phyloP scores from a whole-genome alignment of 2,888 invertebrate genomes.

The Morinoia aosen region DNA sequence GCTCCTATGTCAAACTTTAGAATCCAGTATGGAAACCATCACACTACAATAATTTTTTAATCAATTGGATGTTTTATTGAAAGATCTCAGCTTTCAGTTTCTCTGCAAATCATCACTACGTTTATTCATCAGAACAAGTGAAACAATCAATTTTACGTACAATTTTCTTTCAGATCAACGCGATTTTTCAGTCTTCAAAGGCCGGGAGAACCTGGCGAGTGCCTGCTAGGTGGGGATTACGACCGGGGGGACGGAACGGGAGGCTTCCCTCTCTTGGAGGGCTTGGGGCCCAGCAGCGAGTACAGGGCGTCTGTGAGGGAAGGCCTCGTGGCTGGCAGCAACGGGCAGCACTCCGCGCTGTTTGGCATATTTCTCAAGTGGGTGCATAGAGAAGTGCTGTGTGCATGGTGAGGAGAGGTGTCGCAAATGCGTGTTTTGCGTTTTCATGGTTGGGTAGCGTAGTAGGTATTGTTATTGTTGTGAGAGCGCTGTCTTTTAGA shows the following conservation, averaged over 20 bases:
- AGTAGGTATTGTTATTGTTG: too few relatives aligned
- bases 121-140: background rate
- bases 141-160: background rate
- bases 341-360: slow-evolving; percentile 55
- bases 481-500: too few relatives aligned
- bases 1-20: too few relatives aligned
- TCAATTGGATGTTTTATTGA: background rate
- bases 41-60: too few relatives aligned
- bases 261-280: slow-evolving; percentile 56
- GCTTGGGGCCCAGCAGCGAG: slow-evolving; percentile 54
- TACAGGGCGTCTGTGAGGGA: slow-evolving; percentile 56
- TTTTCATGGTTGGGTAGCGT: too few relatives aligned
- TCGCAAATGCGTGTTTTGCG: too few relatives aligned
- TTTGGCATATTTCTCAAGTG: slow-evolving; percentile 56
- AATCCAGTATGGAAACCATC: too few relatives aligned
- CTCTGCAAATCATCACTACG: background rate
- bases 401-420: background rate
- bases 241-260: slow-evolving; percentile 56
- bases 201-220: slow-evolving; percentile 56
- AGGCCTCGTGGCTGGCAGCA: slow-evolving; percentile 57
- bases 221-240: slow-evolving; percentile 56
- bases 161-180: slow-evolving; percentile 27
- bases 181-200: slow-evolving; percentile 55
- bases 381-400: background rate
- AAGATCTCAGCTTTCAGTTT: background rate